Percentiles rank a stretch among this genome's conserved stretches.
Conservation (phyloP, 2,113 vertebrate genomes). For the Corvus moneduloides region DNA sequence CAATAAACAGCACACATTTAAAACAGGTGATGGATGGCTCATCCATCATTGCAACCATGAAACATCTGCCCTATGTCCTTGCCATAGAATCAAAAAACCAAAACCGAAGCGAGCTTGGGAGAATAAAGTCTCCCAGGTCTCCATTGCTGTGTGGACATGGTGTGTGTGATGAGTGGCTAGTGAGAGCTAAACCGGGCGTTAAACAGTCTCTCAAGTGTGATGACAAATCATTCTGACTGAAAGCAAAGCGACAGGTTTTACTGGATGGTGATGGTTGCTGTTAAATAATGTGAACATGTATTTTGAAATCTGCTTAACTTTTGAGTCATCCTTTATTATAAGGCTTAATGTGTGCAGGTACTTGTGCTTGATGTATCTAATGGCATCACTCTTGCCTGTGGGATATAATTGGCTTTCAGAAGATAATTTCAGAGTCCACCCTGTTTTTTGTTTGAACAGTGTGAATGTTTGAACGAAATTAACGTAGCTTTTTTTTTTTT, state of each 20-base stretch:
- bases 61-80: background rate
- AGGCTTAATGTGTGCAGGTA: conserved; percentile 16
- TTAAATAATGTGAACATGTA: conserved; percentile 7
- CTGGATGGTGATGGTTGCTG: conserved; percentile 28
- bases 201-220: background rate
- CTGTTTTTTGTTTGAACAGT: conserved; percentile 49
- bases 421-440: conserved; percentile 48
- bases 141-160: background rate
- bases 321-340: conserved; percentile 59
- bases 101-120: background rate
- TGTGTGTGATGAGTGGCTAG: background rate
- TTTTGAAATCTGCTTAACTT: conserved; percentile 56
- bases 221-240: background rate
- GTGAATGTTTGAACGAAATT: conserved; percentile 12
- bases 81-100: background rate
- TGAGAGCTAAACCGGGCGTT: background rate
- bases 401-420: conserved; percentile 50
- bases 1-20: background rate
- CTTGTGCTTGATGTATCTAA: conserved; percentile 35
- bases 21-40: background rate
- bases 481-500: background rate
- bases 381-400: conserved; percentile 54
- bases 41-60: background rate
- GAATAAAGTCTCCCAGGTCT: background rate
- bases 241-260: conserved; percentile 31